Conservation (phyloP, 2,113 vertebrate species). For the Megalops atlanticus region DNA sequence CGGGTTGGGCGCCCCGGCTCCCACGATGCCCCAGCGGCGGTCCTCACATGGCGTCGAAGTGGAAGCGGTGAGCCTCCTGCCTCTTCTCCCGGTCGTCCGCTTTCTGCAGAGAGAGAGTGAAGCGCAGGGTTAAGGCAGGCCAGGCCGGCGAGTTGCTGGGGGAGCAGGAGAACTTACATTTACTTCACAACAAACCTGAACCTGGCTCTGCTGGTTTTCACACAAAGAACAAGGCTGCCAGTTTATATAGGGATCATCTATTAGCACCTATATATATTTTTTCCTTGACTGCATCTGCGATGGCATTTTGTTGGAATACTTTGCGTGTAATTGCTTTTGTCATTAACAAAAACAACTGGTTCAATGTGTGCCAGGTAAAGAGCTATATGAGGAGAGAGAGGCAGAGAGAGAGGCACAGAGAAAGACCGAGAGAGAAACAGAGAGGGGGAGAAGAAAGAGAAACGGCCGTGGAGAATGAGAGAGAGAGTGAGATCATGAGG, state of each 20-base stretch:
- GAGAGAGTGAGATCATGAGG: no score
- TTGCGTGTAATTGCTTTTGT: no score
- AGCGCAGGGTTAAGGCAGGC: not conserved
- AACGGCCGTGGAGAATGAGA: no score
- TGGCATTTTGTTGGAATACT: no score
- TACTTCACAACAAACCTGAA: not conserved
- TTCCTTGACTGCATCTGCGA: not conserved
- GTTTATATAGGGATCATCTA: no score
- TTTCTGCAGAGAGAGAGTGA: conserved; percentile 79
- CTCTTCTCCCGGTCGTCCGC: conserved; percentile 96
- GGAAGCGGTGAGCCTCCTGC: conserved; percentile 97
- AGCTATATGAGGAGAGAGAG: not conserved
- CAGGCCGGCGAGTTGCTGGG: not conserved
- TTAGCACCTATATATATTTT: no score
- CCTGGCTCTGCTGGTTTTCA: no score
- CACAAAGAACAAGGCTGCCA: no score
- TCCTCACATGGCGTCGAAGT: conserved; percentile 97
- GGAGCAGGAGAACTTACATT: not conserved
- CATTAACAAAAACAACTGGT: no score
- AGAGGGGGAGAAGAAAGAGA: no score
- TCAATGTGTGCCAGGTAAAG: no score
- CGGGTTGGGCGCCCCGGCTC: not conserved
- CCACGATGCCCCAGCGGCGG: not conserved
- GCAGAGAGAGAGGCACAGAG: not conserved
- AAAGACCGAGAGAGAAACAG: not conserved